These are phyloP conservation scores for Vicugna pacos DNA, from an alignment of 2,113 vertebrate species.

Conservation along the genomic window DNA sequence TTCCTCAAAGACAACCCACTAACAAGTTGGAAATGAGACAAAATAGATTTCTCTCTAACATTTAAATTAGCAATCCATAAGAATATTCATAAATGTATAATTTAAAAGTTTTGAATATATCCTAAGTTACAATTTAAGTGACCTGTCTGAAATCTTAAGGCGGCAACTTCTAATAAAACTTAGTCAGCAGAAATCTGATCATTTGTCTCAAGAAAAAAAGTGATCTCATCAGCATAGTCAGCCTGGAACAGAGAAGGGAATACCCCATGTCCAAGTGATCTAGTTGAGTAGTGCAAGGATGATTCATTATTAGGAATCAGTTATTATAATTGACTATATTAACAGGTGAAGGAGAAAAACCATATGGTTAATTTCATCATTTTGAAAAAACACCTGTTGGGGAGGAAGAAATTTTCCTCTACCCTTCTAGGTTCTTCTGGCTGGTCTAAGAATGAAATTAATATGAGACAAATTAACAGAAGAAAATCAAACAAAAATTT, in stretches of 20 bases:
- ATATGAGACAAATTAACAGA: neutral
- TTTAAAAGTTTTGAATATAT: neutral
- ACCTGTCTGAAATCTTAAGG: neutral
- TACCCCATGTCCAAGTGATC: neutral
- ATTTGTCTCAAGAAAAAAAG: slow-evolving; percentile 16
- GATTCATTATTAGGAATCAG: neutral
- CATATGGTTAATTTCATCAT: neutral
- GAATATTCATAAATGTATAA: neutral
- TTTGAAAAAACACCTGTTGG: neutral
- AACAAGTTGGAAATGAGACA: neutral
- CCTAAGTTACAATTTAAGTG: neutral
- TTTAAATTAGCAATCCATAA: neutral
- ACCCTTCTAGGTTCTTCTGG: neutral
- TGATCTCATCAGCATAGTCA: neutral
- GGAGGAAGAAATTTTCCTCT: neutral
- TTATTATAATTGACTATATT: slow-evolving; percentile 15
- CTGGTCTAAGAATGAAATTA: neutral
- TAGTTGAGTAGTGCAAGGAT: neutral
- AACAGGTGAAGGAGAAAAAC: neutral
- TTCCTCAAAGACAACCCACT: neutral
- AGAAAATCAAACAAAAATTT: neutral
- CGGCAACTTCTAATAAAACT: slow-evolving; percentile 15
- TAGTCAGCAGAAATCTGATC: neutral
- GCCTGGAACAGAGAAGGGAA: neutral
- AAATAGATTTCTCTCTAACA: neutral